Evolutionary conservation across 1,140 invertebrate genomes (phyloP), one percentile per base, ranked within the genome.

Genomic region (Brachionus calyciflorus): DNA sequence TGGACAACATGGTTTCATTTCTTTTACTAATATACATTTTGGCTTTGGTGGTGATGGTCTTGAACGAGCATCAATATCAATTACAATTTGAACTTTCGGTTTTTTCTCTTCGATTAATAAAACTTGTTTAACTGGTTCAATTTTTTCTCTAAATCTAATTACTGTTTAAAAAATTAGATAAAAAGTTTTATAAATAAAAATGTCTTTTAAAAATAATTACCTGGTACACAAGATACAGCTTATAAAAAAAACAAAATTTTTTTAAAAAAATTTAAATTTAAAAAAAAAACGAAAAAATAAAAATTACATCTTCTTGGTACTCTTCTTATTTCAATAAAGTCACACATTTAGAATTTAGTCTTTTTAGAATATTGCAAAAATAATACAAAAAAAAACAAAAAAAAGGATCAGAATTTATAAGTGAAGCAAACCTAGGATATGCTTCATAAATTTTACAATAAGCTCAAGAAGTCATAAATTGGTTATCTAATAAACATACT

Each of bases 11-110:
- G 55, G 55, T 37, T 33, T 37, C 0, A 30, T 19, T 7, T 60
- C 30, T 17, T 33, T 60, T 5, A 60, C 33, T 17, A 60, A 40
- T 33, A 60, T 37, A 19, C 30, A 60, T 60, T 60, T 60, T 60
- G 55, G 55, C 14, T 37, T 60, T 37, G 55, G 55, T 33, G 55
- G 33, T 37, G 28, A 60, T 21, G 55, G 55, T 40, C 55, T 60
- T 10, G 55, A 37, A 3, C 55, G 12, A 37, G 30, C 9, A 17
- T 60, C 55, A 17, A 60, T 60, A 19, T 60, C 55, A 14, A 60
- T 33, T 33, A 60, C 37, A 17, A 60, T 60, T 37, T 37, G 28
- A 33, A 60, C 17, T 21, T 40, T 60, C 17, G 19, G 33, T 33
- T 37, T 60, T 17, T 17, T 60, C 17, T 60, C 55, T 60, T 60